A percentile compares a stretch with the other conserved stretches of the same genome.
phyloP scores from a whole-genome alignment of 1,140 invertebrate species.

The Drosophila melanica region DNA sequence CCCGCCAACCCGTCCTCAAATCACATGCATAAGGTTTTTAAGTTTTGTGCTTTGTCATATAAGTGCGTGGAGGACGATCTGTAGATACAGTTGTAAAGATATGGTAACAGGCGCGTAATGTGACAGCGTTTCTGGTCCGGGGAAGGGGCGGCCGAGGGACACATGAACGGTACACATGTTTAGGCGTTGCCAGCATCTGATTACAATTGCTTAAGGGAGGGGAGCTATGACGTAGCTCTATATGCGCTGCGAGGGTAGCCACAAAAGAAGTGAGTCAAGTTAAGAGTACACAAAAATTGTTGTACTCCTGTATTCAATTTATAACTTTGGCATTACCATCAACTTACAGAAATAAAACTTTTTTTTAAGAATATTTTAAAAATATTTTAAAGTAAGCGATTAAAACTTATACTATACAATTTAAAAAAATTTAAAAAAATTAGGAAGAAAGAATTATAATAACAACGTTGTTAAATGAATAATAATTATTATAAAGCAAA shows the following conservation, averaged over 20 bases:
- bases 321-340: no score
- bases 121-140: conserved; percentile 59
- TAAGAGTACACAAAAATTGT: no score
- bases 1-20: conserved; percentile 56
- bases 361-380: no score
- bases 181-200: conserved; percentile 57
- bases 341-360: no score
- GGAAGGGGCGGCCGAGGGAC: background rate
- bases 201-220: conserved; percentile 19
- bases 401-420: no score
- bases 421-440: no score
- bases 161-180: conserved; percentile 69
- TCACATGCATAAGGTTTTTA: conserved; percentile 81
- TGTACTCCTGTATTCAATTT: no score
- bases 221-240: conserved; percentile 11
- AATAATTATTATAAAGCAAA: no score
- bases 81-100: conserved; percentile 81
- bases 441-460: no score
- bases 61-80: conserved; percentile 76
- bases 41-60: conserved; percentile 80
- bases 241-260: conserved; percentile 34
- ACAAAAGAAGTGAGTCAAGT: background rate
- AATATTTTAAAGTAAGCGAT: no score
- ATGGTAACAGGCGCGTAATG: conserved; percentile 79
- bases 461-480: no score